Percentiles rank a stretch among this genome's conserved stretches.
Conservation (phyloP, 2,113 vertebrate genomes). For the Petrocephalus zakoni region DNA sequence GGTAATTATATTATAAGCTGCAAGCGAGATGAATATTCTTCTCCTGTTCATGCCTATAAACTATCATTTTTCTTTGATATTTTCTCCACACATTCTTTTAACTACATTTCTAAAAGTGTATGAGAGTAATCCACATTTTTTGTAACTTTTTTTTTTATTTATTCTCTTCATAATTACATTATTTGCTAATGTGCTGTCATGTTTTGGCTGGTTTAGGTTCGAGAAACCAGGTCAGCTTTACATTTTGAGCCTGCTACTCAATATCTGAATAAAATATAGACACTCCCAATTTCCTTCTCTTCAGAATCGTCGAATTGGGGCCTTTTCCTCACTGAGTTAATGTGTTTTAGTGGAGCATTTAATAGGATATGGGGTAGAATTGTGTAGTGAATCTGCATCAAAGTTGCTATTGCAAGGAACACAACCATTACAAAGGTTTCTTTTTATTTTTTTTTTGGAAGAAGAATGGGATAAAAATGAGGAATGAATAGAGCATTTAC, state of each 20-base stretch:
- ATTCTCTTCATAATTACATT: not conserved
- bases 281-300: not conserved
- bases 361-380: not conserved
- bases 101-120: not conserved
- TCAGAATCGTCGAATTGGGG: not conserved
- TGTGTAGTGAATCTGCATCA: not conserved
- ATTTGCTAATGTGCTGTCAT: not conserved
- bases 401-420: not conserved
- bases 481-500: not conserved
- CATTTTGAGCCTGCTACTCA: not conserved
- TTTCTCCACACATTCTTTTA: not conserved
- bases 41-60: not conserved
- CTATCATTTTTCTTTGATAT: not conserved
- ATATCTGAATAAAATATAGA: not conserved
- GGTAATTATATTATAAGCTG: conserved; percentile 17
- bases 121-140: not conserved
- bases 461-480: not conserved
- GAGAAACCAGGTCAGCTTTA: conserved; percentile 6
- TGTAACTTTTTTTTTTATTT: not conserved
- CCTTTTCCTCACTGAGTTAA: not conserved
- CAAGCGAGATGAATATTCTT: conserved; percentile 4
- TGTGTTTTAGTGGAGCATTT: not conserved
- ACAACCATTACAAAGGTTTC: not conserved
- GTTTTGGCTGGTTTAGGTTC: not conserved
- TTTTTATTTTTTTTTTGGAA: not conserved